These are phyloP conservation scores for Clepsis dumicolana DNA, from an alignment of 2,888 invertebrate species.

Conservation along the genomic window DNA sequence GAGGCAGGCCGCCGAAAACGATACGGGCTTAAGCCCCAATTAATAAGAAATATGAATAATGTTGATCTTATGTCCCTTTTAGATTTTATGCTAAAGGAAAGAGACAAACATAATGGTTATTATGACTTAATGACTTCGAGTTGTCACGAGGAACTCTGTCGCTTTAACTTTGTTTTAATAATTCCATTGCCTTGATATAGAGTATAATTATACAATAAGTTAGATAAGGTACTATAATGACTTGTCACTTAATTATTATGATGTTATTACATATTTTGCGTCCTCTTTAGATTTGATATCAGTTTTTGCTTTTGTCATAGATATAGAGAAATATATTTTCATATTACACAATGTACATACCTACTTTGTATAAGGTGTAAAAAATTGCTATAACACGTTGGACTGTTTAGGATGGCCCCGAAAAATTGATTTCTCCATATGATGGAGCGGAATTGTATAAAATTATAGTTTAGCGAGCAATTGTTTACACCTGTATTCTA, in stretches of 20 bases:
- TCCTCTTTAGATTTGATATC: constrained; percentile 49
- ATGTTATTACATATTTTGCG: constrained; percentile 47
- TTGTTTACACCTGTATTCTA: constrained; percentile 72
- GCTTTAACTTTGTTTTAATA: constrained; percentile 38
- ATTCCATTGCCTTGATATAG: constrained; percentile 44
- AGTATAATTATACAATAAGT: constrained; percentile 29
- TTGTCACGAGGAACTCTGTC: constrained; percentile 24
- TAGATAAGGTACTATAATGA: constrained; percentile 41
- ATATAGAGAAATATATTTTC: constrained; percentile 67
- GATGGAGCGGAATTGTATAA: constrained; percentile 59
- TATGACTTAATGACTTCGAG: constrained; percentile 23
- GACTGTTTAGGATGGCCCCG: background rate
- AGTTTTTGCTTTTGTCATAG: constrained; percentile 49
- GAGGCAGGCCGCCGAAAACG: background rate
- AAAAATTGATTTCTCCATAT: constrained; percentile 57
- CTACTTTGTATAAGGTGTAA: constrained; percentile 75
- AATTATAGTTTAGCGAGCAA: constrained; percentile 54
- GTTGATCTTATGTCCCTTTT: constrained; percentile 7
- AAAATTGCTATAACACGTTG: constrained; percentile 62
- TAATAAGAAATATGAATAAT: constrained; percentile 3
- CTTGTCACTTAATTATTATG: constrained; percentile 39
- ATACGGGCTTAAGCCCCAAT: background rate
- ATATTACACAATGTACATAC: constrained; percentile 76
- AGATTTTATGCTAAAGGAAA: background rate
- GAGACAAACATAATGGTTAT: constrained; percentile 12